These are phyloP conservation scores for Danio kyathit DNA, from an alignment of 2,797 vertebrate species.

Conservation along the genomic window DNA sequence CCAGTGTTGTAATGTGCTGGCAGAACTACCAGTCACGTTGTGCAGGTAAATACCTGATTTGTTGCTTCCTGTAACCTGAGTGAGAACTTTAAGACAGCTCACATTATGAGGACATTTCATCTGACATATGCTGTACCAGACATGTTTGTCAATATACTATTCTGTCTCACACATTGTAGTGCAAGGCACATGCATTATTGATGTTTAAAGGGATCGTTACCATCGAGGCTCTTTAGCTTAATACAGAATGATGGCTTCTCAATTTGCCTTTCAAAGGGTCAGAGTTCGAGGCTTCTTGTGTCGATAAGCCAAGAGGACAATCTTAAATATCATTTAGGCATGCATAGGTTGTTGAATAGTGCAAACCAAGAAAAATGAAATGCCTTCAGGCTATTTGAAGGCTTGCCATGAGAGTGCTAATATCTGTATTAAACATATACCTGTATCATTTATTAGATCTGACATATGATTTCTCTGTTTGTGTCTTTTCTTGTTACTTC, in stretches of 20 bases:
- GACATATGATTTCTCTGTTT: constrained; percentile 64
- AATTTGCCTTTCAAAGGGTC: constrained; percentile 61
- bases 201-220: constrained; percentile 55
- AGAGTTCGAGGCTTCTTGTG: constrained; percentile 59
- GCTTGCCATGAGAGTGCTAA: constrained; percentile 22
- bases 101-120: constrained; percentile 42
- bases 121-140: constrained; percentile 61
- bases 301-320: constrained; percentile 53
- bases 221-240: constrained; percentile 53
- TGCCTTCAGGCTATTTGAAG: constrained; percentile 36
- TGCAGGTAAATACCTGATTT: background rate
- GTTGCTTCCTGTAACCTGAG: background rate
- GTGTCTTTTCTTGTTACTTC: constrained; percentile 65
- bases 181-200: constrained; percentile 61
- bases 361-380: constrained; percentile 15
- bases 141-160: constrained; percentile 59
- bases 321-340: constrained; percentile 43
- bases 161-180: constrained; percentile 53
- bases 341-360: background rate
- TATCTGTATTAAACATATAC: constrained; percentile 59
- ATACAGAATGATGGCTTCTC: constrained; percentile 70
- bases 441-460: constrained; percentile 68
- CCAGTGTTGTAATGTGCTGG: background rate
- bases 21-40: background rate
- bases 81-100: constrained; percentile 14